Evolutionary conservation across 2,797 vertebrate genomes (phyloP).

Genomic region (Arrhamphus sclerolepis): DNA sequence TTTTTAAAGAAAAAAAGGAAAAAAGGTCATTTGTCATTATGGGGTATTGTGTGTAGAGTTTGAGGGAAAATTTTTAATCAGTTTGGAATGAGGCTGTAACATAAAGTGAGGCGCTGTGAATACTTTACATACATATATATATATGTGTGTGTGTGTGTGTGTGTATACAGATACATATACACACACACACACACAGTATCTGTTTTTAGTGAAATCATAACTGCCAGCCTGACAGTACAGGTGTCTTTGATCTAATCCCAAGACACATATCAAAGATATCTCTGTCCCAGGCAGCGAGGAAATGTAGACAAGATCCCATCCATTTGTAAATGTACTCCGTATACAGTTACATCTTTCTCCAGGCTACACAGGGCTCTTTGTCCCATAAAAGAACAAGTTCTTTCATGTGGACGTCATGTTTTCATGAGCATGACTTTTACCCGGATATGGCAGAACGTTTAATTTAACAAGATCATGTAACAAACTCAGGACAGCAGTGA

Average conservation of each 20-base stretch:
- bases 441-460: conserved; percentile 50
- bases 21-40: too few relatives aligned
- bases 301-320: conserved; percentile 54
- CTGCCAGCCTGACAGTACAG: conserved; percentile 24
- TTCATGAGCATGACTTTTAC: conserved; percentile 31
- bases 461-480: conserved; percentile 46
- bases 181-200: too few relatives aligned
- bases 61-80: too few relatives aligned
- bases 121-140: too few relatives aligned
- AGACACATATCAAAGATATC: conserved; percentile 51
- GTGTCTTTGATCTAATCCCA: conserved; percentile 43
- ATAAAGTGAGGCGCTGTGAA: too few relatives aligned
- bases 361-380: conserved; percentile 64
- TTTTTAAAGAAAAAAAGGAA: too few relatives aligned
- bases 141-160: too few relatives aligned
- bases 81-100: too few relatives aligned
- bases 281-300: conserved; percentile 19
- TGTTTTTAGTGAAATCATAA: conserved; percentile 25
- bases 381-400: conserved; percentile 47
- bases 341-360: conserved; percentile 46
- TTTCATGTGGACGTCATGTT: conserved; percentile 43
- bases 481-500: conserved; percentile 23
- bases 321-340: conserved; percentile 53
- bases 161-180: too few relatives aligned
- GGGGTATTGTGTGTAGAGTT: too few relatives aligned